Evolutionary conservation across 2,113 vertebrate species (phyloP).

Genomic region (Kryptolebias marmoratus): DNA sequence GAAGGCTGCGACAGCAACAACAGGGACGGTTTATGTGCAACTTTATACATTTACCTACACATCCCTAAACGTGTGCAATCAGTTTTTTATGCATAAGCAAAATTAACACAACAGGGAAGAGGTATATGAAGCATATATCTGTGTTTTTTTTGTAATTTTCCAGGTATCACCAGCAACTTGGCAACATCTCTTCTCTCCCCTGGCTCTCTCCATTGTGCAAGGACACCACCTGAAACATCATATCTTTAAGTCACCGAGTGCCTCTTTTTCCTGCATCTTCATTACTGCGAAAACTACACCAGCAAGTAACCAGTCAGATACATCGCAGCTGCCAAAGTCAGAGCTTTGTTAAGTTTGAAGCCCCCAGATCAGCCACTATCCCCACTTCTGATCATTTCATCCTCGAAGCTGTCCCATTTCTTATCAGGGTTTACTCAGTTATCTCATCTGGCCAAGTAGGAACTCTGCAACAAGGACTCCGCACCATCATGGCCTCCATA

Average conservation of each 20-base stretch:
- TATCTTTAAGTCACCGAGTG: conserved; percentile 65
- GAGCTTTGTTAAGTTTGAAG: not conserved
- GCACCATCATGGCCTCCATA: conserved; percentile 77
- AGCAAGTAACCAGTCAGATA: conserved; percentile 47
- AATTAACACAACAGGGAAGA: not conserved
- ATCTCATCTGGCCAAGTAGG: not conserved
- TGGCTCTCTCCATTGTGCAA: conserved; percentile 65
- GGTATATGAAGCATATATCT: not conserved
- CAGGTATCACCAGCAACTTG: conserved; percentile 75
- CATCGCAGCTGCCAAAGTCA: conserved; percentile 42
- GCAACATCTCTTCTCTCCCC: conserved; percentile 77
- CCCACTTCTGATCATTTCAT: conserved; percentile 1
- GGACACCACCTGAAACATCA: conserved; percentile 45
- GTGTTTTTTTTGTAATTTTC: not conserved
- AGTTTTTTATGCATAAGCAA: no score
- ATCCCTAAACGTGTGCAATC: not conserved
- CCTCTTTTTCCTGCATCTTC: conserved; percentile 50
- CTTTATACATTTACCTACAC: conserved; percentile 4
- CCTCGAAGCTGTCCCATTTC: not conserved
- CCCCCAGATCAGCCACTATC: not conserved
- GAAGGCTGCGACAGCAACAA: conserved; percentile 26
- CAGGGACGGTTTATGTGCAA: not conserved
- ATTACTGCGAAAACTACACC: conserved; percentile 57
- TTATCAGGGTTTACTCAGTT: conserved; percentile 35
- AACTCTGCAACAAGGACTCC: conserved; percentile 7